phyloP scores from a whole-genome alignment of 2,113 vertebrate species.

The Halichoerus grypus region DNA sequence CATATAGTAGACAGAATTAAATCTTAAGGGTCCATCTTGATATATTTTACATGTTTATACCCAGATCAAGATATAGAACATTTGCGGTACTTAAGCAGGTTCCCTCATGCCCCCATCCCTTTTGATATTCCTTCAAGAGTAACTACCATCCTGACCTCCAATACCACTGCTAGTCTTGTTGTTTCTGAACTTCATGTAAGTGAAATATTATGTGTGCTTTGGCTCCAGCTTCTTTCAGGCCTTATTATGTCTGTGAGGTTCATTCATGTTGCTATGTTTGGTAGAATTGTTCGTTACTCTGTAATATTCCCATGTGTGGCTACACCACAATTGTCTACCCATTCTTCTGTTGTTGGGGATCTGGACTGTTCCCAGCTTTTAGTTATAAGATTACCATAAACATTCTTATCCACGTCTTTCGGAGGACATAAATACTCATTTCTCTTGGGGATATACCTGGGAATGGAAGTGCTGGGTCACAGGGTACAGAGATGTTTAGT shows the following conservation, averaged over 20 bases:
- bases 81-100: background rate
- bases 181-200: background rate
- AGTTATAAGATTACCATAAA: background rate
- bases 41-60: background rate
- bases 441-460: background rate
- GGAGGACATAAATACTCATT: background rate
- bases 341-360: background rate
- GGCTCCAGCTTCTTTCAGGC: background rate
- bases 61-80: background rate
- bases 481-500: background rate
- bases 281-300: background rate
- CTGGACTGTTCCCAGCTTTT: background rate
- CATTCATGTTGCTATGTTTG: background rate
- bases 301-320: background rate
- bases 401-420: background rate
- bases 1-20: background rate
- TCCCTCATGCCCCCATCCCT: background rate
- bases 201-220: background rate
- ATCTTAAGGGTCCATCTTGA: background rate
- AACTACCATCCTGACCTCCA: background rate
- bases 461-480: background rate
- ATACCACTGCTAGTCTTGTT: background rate
- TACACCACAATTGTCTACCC: background rate
- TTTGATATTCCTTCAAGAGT: background rate
- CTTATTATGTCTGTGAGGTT: background rate